Base-by-base conservation (phyloP, 2,888 invertebrate genomes). In the Nemurella pictetii region DNA sequence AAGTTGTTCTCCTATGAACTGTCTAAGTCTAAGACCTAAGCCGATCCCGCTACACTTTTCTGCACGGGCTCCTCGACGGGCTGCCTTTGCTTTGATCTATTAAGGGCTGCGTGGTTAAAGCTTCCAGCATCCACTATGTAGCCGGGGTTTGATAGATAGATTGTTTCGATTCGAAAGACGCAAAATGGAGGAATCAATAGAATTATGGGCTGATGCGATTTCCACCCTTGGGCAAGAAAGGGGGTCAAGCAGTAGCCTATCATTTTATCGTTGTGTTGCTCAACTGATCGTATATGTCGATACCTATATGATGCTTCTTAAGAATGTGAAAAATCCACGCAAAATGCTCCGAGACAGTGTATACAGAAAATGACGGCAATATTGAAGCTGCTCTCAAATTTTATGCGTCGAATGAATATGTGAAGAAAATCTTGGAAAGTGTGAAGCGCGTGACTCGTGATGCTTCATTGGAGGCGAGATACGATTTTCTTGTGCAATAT, bases 41-140 rank as follows among this genome's bases (percentile, higher is more conserved):
- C 15, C 75, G 75, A 0, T 28, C 26, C 75, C 75, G 75, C 25
- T n/a, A n/a, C 28, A 28, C 75, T 75, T 75, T 28, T 75, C 75
- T 75, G 75, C 75, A 25, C 15, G 27, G 26, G 4, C 75, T 75
- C 7, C 26, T 27, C 75, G 1, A 27, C 75, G 26, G 75, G 1
- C 75, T 75, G 75, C 75, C 26, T 75, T 25, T 75, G 75, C 75
- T 75, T 75, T 75, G 75, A 75, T 75, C 75, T 75, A 28, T 75
- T 75, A 75, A n/a, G 75, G 28, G 75, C 75, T 26, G 28, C 75
- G 75, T 28, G 75, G 28, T 75, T 75, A 75, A 28, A 75, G 75
- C 75, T 75, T 4, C 75, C 55, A 55, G 55, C 55, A 55, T 55
- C 55, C 55, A 55, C 55, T 20, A 55, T 55, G 20, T 55, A 75